Evolutionary conservation across 2,888 invertebrate genomes (phyloP), one percentile per base, ranked within the genome.

Genomic region (Drosophila subsilvestris): DNA sequence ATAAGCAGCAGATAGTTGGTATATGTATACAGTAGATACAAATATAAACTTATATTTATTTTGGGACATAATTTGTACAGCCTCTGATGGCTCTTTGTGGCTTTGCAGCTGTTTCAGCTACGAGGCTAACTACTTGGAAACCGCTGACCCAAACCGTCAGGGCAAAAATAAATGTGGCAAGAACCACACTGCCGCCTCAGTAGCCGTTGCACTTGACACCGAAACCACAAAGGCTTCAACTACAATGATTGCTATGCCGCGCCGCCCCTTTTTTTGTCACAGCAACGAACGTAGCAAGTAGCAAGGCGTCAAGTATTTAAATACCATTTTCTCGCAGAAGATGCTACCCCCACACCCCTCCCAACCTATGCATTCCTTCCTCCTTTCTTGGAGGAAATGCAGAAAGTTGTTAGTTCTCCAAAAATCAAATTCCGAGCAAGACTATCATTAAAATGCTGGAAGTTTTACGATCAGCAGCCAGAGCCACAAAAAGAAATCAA

Each of bases 191-290:
- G 14, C 44, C 42, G 14, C 44, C 42, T 25, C 18, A 27, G 50
- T 56, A 42, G 60, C 18, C 44, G 51, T 53, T 82, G 72, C 74
- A 68, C 88, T 88, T 83, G 88, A 83, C 83, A 74, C 71, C 74
- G 44, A 69, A 55, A 57, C 70, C 72, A 59, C 65, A 74, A 74
- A 78, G 57, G 63, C 51, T 32, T 32, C 45, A 50, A 43, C 55
- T 68, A 49, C 58, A 75, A 61, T 69, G 75, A 74, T 69, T 63
- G 43, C 63, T 57, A 48, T 69, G 37, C 6, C 5, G 14, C 37
- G 14, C 14, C 37, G 14, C 14, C 37, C 37, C 22, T 4, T 5
- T 14, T 32, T 5, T 14, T 32, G 32, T 2, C 32, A 5, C 32
- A 32, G 14, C 32, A 32, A 32, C n/a, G n/a, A n/a, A n/a, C n/a